Evolutionary conservation across 2,888 invertebrate genomes (phyloP), one percentile per base, ranked within the genome.

Genomic region (Harpalus rubripes): DNA sequence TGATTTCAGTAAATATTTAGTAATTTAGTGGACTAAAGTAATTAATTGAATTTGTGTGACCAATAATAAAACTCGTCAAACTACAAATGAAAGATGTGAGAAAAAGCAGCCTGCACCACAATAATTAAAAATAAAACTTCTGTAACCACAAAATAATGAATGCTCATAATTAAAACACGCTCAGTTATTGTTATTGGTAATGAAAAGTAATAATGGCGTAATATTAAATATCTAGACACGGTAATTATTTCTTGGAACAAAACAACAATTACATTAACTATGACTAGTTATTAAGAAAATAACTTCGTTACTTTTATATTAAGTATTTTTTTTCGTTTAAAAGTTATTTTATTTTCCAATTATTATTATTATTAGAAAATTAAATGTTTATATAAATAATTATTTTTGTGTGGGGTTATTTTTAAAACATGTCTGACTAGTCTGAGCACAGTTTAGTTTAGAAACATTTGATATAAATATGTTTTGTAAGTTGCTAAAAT

Each of bases 261-360:
- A 79, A 79, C 79, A 79, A 79, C 79, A 79, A 79, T 79, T 79
- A 79, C 39, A 39, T 18, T 59, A 39, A 79, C 79, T 59, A 79
- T 39, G 79, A 6, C 61, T 79, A 18, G 39, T 41, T 61, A 59
- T 79, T 74, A 32, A n/a, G 8, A 10, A 32, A 12, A 52, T 5
- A 52, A 52, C 12, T 52, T 52, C 8, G 44, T 52, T 12, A 5
- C 3, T 12, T 52, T 52, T 12, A 52, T 52, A 52, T 58, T 58
- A 16, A 79, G 52, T 78, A 32, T 32, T 58, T 8, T 68, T 68
- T 12, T 39, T 39, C 15, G 15, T 15, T 39, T 12, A 1, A 32
- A 22, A 32, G 26, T 26, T 22, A 22, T 22, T 68, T 68, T 52
- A 52, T 52, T 52, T 52, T 52, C 2, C 44, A 52, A 32, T 32